Percentiles rank a stretch among this genome's conserved stretches.
Conservation (phyloP, 2,888 invertebrate species). For the Horisme vitalbata region DNA sequence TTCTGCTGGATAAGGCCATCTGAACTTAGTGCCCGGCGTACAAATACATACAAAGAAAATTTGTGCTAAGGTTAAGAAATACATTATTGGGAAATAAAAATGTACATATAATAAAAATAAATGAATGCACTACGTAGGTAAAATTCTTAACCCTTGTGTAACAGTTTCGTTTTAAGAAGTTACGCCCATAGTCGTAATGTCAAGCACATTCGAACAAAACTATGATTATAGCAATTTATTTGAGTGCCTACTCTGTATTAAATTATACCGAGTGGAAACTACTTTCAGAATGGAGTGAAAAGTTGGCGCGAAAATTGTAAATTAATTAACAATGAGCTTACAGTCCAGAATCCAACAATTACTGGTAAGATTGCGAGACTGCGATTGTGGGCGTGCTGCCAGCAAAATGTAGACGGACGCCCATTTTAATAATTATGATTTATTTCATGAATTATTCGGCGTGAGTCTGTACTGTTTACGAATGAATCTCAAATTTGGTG, state of each 20-base stretch:
- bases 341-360: conserved; percentile 58
- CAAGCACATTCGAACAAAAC: conserved; percentile 8
- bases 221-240: conserved; percentile 8
- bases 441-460: background rate
- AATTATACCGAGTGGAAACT: conserved; percentile 24
- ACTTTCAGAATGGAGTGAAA: conserved; percentile 45
- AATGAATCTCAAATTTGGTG: background rate
- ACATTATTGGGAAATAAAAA: no score
- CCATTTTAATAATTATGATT: conserved; percentile 53
- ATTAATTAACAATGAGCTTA: conserved; percentile 72
- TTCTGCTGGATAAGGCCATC: no score
- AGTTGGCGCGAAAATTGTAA: conserved; percentile 69
- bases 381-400: conserved; percentile 65
- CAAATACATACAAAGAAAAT: no score
- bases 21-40: no score
- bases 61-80: no score
- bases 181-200: background rate
- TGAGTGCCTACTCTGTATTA: conserved; percentile 15
- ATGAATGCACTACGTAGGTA: no score
- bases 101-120: no score
- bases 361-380: conserved; percentile 61
- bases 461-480: background rate
- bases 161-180: no score
- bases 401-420: conserved; percentile 49
- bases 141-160: no score